A percentile compares a stretch with the other conserved stretches of the same genome.
Conservation (phyloP, 1,140 invertebrate genomes). For the Tetraneura akinire region DNA sequence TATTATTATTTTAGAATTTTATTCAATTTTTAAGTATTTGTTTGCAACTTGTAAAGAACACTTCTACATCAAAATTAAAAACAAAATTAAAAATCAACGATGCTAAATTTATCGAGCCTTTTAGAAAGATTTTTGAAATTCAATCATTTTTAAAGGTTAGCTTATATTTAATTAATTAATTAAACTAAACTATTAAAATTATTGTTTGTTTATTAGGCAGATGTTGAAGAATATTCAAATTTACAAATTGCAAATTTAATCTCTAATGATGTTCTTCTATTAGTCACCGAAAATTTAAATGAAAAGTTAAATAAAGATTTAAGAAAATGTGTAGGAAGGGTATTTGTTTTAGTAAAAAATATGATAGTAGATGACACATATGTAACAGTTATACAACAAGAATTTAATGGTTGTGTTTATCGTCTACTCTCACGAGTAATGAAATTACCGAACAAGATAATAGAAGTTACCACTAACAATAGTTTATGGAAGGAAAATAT, state of each 20-base stretch:
- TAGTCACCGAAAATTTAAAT: conserved; percentile 25
- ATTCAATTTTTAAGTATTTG: conserved; percentile 31
- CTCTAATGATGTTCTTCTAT: not conserved
- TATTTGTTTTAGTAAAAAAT: conserved; percentile 43
- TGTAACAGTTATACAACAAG: conserved; percentile 23
- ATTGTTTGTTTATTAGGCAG: conserved; percentile 40
- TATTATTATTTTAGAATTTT: conserved; percentile 23
- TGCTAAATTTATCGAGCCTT: conserved; percentile 12
- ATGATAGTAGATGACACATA: not conserved
- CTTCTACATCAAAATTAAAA: conserved; percentile 6
- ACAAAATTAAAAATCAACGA: conserved; percentile 35
- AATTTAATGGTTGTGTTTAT: conserved; percentile 22
- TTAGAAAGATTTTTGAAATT: conserved; percentile 27
- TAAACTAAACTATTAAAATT: not conserved
- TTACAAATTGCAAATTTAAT: not conserved
- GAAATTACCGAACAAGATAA: conserved; percentile 25
- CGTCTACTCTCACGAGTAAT: conserved; percentile 5
- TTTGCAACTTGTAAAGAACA: conserved; percentile 28
- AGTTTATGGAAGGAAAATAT: conserved; percentile 23
- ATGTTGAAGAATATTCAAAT: conserved; percentile 34
- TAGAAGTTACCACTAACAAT: conserved; percentile 26
- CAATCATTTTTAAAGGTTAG: conserved; percentile 44
- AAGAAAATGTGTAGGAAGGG: conserved; percentile 8
- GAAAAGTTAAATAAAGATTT: conserved; percentile 27
- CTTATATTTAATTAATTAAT: not conserved